Percentiles rank a stretch among this genome's conserved stretches.
Evolutionary conservation across 1,140 invertebrate genomes (phyloP).

Genomic region (Calephelis virginiensis): DNA sequence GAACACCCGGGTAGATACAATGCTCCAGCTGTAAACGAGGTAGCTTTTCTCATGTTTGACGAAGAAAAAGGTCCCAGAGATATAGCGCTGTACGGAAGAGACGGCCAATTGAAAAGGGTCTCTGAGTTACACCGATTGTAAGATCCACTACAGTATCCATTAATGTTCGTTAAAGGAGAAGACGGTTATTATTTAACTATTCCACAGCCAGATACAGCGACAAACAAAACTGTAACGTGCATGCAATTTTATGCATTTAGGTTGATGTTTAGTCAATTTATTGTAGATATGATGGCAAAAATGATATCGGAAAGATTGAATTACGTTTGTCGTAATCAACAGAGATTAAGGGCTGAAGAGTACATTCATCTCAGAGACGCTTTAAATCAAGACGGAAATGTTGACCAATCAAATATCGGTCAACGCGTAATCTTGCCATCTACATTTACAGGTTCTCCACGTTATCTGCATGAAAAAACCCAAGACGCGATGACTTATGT

Average conservation of each 20-base stretch:
- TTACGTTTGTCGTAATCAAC: no score
- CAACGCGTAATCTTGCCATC: conserved; percentile 26
- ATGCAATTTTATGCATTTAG: no score
- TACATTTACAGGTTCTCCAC: conserved; percentile 22
- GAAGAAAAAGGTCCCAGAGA: conserved; percentile 43
- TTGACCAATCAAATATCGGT: conserved; percentile 31
- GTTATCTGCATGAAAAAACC: conserved; percentile 18
- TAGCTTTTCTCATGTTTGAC: conserved; percentile 52
- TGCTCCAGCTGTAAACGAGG: conserved; percentile 48
- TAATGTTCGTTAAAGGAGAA: conserved; percentile 46
- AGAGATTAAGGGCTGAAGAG: no score
- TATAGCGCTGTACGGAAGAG: conserved; percentile 43
- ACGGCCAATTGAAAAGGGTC: conserved; percentile 35
- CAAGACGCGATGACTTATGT: conserved; percentile 31
- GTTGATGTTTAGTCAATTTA: no score
- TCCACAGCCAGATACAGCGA: no score
- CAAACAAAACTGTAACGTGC: no score
- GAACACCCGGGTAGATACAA: conserved; percentile 53
- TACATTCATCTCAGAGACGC: no score
- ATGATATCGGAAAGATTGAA: no score
- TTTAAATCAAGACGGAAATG: conserved; percentile 34
- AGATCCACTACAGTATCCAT: conserved; percentile 58
- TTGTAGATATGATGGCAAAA: no score
- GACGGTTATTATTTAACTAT: conserved; percentile 39
- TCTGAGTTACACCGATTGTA: conserved; percentile 48